Conservation (phyloP, 2,888 invertebrate genomes). For the Ectemnius lituratus region DNA sequence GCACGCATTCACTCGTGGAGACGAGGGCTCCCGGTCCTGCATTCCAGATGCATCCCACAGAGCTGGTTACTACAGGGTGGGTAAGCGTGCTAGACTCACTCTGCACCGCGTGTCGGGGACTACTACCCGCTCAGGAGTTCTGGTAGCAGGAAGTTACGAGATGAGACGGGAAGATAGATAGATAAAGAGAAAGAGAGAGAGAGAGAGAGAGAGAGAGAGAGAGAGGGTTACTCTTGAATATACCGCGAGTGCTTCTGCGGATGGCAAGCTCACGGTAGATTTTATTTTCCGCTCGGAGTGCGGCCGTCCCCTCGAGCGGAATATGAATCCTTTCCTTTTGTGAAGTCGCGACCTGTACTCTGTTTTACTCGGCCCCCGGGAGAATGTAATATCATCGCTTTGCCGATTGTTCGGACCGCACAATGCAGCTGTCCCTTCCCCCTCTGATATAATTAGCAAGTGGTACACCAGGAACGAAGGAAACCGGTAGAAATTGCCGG, state of each 20-base stretch:
- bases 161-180: conserved; percentile 25
- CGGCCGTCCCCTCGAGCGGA: conserved; percentile 40
- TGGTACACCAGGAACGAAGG: neutral
- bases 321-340: conserved; percentile 53
- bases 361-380: neutral
- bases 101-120: conserved; percentile 19
- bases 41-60: conserved; percentile 46
- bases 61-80: conserved; percentile 42
- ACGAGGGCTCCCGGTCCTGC: conserved; percentile 13
- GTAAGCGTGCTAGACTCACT: conserved; percentile 20
- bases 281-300: conserved; percentile 54
- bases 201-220: neutral
- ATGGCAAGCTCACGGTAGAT: conserved; percentile 34
- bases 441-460: conserved; percentile 27
- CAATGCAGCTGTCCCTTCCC: conserved; percentile 13
- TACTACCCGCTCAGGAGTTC: conserved; percentile 42
- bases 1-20: conserved; percentile 15
- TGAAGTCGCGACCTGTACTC: conserved; percentile 14
- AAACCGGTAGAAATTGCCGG: neutral
- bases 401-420: conserved; percentile 33
- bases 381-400: conserved; percentile 46
- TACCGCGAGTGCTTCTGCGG: conserved; percentile 26
- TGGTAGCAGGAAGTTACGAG: conserved; percentile 53
- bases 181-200: neutral
- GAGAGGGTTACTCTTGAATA: conserved; percentile 38